phyloP scores from a whole-genome alignment of 1,140 invertebrate genomes.

The Euglossa dilemma region DNA sequence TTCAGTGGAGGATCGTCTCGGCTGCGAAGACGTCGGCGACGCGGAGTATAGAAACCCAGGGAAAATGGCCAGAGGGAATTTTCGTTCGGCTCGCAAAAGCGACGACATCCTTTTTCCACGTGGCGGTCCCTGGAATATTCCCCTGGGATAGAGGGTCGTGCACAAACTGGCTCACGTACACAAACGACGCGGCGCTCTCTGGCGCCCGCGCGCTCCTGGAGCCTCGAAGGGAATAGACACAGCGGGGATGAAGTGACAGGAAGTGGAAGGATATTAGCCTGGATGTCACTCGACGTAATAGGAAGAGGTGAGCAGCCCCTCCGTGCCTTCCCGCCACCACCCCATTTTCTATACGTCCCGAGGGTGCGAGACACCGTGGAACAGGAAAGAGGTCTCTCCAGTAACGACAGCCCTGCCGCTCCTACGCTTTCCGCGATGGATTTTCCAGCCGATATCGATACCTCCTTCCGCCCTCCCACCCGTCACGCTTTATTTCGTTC shows the following conservation, averaged over 20 bases:
- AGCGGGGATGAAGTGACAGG: constrained; percentile 70
- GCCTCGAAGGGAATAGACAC: constrained; percentile 53
- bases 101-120: constrained; percentile 59
- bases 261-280: constrained; percentile 79
- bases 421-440: constrained; percentile 50
- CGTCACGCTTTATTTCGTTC: constrained; percentile 6
- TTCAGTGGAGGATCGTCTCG: no score
- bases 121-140: constrained; percentile 43
- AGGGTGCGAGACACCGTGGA: constrained; percentile 60
- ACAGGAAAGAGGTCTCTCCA: constrained; percentile 56
- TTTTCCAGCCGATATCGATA: constrained; percentile 57
- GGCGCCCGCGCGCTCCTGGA: constrained; percentile 12
- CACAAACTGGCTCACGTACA: constrained; percentile 21
- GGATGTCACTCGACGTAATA: constrained; percentile 73
- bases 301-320: constrained; percentile 61
- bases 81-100: constrained; percentile 39
- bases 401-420: constrained; percentile 39
- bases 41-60: background rate
- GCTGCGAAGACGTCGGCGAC: background rate
- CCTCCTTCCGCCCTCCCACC: background rate
- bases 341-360: constrained; percentile 54
- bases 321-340: background rate
- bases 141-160: background rate
- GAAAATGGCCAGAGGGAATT: constrained; percentile 23
- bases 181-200: background rate